Base-by-base conservation (phyloP, 1,140 invertebrate species). In the Pogonognathellus flavescens region DNA sequence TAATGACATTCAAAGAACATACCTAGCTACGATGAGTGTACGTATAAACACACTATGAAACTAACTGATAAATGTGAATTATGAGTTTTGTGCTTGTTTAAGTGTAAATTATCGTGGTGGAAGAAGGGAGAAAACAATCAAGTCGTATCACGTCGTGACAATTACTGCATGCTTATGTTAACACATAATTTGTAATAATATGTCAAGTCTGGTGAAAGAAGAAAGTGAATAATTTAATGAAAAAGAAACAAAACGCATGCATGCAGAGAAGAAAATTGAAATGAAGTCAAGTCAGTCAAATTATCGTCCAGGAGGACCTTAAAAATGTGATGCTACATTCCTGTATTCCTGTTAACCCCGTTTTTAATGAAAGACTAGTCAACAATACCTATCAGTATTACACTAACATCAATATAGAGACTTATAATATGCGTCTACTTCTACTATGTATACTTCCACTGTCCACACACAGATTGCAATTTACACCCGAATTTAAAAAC, bases 261-360 rank as follows among this genome's bases (percentile, higher is more conserved):
- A 72, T n/a, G n/a, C 25, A 72, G 6, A 41, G 25, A 72, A 76
- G 70, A 76, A 76, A 76, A 76, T 49, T n/a, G 70, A 76, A 50
- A 76, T 66, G 22, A 76, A 76, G 70, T 76, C 70, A 76, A 76
- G 41, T 76, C 70, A 76, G 70, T 76, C 70, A 76, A n/a, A 41
- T n/a, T 76, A 50, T 76, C 70, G 31, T 76, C 70, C 62, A 66
- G 20, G 25, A 76, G 70, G 70, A 76, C 70, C 41, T 50, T 16
- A 25, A 76, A 76, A 76, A 76, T 76, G 70, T 76, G 70, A 76
- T 76, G 70, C 41, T 76, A 76, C 70, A 76, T 76, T 76, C 70
- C 70, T 66, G 31, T 41, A 41, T 41, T 41, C 31, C 31, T 41
- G 31, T 41, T 18, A 59, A 59, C 55, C 55, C 25, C 62, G n/a